A percentile compares a stretch with the other conserved stretches of the same genome.
Evolutionary conservation across 1,140 invertebrate genomes (phyloP).

Genomic region (Neodiprion virginianus): DNA sequence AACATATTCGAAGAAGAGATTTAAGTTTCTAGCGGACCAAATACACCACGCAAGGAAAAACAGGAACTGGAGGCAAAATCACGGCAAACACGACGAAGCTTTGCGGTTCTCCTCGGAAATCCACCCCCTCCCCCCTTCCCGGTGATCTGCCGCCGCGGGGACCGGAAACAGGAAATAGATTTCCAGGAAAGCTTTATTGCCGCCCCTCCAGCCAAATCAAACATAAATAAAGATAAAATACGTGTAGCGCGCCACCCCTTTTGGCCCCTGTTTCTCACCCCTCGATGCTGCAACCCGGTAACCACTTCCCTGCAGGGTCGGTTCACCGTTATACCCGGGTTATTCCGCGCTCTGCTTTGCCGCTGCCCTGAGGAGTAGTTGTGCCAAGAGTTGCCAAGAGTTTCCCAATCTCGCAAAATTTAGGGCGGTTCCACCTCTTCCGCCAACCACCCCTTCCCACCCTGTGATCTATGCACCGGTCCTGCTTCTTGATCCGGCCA

Average conservation of each 20-base stretch:
- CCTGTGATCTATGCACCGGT: neutral
- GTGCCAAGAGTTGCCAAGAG: neutral
- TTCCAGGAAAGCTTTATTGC: conserved; percentile 7
- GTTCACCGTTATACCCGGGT: too few species aligned
- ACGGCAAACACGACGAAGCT: too few species aligned
- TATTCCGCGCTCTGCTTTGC: too few species aligned
- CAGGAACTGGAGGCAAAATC: too few species aligned
- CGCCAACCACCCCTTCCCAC: neutral
- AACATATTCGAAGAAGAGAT: too few species aligned
- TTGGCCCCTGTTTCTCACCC: neutral
- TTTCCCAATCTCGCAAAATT: conserved; percentile 1
- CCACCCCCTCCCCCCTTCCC: too few species aligned
- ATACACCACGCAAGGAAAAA: too few species aligned
- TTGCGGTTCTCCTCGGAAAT: too few species aligned
- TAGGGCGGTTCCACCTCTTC: neutral
- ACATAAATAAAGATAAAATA: conserved; percentile 8
- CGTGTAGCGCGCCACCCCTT: neutral
- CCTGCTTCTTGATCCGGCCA: neutral
- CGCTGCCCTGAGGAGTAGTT: neutral
- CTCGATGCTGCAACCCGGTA: neutral
- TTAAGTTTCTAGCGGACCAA: too few species aligned
- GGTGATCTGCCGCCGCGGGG: neutral
- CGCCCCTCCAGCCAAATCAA: neutral
- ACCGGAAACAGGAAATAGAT: conserved; percentile 4
- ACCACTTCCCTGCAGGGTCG: too few species aligned